Evolutionary conservation across 1,140 invertebrate genomes (phyloP).

Genomic region (Alviniconcha marisindica): DNA sequence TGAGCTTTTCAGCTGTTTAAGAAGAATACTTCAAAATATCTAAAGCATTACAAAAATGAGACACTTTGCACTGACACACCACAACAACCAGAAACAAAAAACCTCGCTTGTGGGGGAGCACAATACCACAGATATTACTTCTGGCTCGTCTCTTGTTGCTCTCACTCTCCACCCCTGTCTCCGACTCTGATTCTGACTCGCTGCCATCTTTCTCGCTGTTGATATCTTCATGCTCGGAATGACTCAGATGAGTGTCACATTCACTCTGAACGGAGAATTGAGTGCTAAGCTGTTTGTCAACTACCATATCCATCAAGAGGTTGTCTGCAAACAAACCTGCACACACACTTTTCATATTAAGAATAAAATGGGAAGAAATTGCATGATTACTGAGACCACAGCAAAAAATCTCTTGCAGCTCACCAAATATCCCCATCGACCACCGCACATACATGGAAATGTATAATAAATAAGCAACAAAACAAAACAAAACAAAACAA

Average conservation of each 20-base stretch:
- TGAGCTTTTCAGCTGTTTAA: no score
- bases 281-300: conserved; percentile 63
- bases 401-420: no score
- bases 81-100: conserved; percentile 33
- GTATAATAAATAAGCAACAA: no score
- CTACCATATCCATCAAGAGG: conserved; percentile 62
- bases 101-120: conserved; percentile 24
- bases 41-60: neutral
- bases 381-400: no score
- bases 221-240: conserved; percentile 52
- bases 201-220: conserved; percentile 57
- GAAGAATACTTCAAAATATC: no score
- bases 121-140: conserved; percentile 56
- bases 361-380: no score
- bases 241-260: conserved; percentile 49
- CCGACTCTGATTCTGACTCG: conserved; percentile 49
- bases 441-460: no score
- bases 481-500: no score
- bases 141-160: conserved; percentile 18
- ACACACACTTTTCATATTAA: neutral
- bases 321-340: conserved; percentile 51
- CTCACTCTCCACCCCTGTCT: conserved; percentile 38
- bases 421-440: no score
- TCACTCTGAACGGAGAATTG: conserved; percentile 47
- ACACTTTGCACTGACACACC: conserved; percentile 22